Conservation (phyloP, 2,888 invertebrate genomes). For the Mesorhabditis spiculigera region DNA sequence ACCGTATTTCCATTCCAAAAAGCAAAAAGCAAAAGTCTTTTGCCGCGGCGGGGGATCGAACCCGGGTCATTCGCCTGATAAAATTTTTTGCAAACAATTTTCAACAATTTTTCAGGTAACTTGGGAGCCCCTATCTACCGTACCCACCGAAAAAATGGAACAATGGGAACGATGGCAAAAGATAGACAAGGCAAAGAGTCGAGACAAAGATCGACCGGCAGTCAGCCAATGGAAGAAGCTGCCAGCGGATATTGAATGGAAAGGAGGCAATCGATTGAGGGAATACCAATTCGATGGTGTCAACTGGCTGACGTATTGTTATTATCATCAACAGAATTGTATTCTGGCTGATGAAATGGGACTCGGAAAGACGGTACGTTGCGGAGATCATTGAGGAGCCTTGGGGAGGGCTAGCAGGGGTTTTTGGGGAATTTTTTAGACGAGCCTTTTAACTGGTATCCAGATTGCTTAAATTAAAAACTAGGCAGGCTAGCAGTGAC, state of each 20-base stretch:
- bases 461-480: too few relatives aligned
- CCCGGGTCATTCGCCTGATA: too few relatives aligned
- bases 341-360: constrained; percentile 99
- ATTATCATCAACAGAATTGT: constrained; percentile 92
- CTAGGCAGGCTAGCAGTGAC: too few relatives aligned
- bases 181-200: constrained; percentile 72
- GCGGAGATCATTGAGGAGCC: too few relatives aligned
- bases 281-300: constrained; percentile 97
- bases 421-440: too few relatives aligned
- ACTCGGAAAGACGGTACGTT: constrained; percentile 81
- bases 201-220: constrained; percentile 67
- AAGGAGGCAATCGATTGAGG: constrained; percentile 83
- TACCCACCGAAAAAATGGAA: constrained; percentile 87
- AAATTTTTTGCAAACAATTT: too few relatives aligned
- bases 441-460: too few relatives aligned
- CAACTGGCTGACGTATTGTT: constrained; percentile 96
- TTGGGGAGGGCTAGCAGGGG: too few relatives aligned
- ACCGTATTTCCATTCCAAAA: too few relatives aligned
- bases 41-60: too few relatives aligned
- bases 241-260: constrained; percentile 78
- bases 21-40: too few relatives aligned
- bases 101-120: constrained; percentile 71
- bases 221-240: constrained; percentile 82
- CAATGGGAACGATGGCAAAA: constrained; percentile 79
- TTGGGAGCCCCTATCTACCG: constrained; percentile 95